Conservation (phyloP, 1,140 invertebrate species). For the Andrena cerasifolii region DNA sequence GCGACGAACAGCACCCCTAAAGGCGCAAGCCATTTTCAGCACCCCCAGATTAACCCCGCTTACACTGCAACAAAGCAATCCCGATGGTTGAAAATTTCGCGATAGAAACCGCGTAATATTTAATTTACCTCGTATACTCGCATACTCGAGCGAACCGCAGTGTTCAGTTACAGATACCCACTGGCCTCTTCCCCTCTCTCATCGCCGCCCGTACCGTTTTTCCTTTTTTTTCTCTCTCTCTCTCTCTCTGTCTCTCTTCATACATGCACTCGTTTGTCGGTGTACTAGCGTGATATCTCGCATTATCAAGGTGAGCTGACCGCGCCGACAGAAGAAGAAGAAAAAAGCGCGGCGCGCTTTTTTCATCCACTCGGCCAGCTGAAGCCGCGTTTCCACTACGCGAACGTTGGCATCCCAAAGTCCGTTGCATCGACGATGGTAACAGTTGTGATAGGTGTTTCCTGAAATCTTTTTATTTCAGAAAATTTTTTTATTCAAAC, state of each 20-base stretch:
- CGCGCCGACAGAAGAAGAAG: slow-evolving; percentile 33
- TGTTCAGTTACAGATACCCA: slow-evolving; percentile 61
- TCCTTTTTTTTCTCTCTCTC: too few relatives aligned
- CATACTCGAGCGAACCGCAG: slow-evolving; percentile 42
- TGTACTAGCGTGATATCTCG: slow-evolving; percentile 68
- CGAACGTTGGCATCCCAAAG: background rate
- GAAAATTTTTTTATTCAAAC: too few relatives aligned
- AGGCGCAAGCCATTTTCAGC: background rate
- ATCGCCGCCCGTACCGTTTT: slow-evolving; percentile 19
- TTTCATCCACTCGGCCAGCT: slow-evolving; percentile 54
- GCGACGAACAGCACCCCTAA: background rate
- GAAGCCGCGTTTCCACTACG: slow-evolving; percentile 18
- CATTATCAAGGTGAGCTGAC: slow-evolving; percentile 70
- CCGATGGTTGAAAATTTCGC: background rate
- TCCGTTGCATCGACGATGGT: background rate
- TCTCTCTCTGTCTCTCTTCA: too few relatives aligned
- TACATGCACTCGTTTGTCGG: slow-evolving; percentile 45
- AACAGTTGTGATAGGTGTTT: too few relatives aligned
- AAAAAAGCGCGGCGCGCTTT: slow-evolving; percentile 38
- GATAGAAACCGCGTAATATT: slow-evolving; percentile 43
- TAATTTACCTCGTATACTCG: slow-evolving; percentile 53
- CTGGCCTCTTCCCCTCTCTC: slow-evolving; percentile 51
- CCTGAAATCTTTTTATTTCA: too few relatives aligned
- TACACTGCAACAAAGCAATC: background rate
- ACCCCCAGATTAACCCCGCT: background rate